These are phyloP conservation scores for Gadus macrocephalus DNA, from an alignment of 2,113 vertebrate genomes.

Conservation along the genomic window DNA sequence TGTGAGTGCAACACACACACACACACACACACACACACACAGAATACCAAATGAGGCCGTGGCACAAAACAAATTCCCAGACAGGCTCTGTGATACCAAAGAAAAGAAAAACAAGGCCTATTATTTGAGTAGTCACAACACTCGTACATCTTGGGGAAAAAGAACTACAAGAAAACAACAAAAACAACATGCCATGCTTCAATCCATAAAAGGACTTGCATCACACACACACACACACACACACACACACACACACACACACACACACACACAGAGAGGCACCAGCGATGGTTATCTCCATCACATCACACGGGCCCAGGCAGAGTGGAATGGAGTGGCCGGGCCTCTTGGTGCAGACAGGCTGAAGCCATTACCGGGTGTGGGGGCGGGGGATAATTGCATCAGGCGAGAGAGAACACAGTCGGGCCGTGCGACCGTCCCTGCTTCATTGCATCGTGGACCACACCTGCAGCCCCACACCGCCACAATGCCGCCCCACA, in stretches of 20 bases:
- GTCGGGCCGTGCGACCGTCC: conserved; percentile 48
- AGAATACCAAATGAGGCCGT: conserved; percentile 36
- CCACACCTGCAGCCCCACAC: too few relatives aligned
- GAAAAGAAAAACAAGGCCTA: conserved; percentile 33
- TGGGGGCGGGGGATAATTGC: conserved; percentile 42
- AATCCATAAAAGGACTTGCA: conserved; percentile 26
- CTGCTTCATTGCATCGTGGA: neutral
- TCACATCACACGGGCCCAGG: conserved; percentile 35
- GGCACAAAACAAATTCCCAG: conserved; percentile 57
- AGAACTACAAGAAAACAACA: conserved; percentile 6
- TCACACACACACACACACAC: conserved; percentile 1
- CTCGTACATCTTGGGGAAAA: conserved; percentile 28
- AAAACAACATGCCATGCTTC: conserved; percentile 39
- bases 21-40: conserved; percentile 34
- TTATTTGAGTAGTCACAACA: conserved; percentile 39
- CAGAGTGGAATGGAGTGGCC: conserved; percentile 38
- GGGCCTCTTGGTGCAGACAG: conserved; percentile 30
- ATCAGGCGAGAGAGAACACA: conserved; percentile 34
- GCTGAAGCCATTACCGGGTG: conserved; percentile 42
- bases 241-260: too few relatives aligned
- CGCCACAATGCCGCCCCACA: too few relatives aligned
- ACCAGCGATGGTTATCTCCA: conserved; percentile 30
- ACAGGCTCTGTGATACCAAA: conserved; percentile 48
- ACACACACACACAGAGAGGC: too few relatives aligned
- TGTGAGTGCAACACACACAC: conserved; percentile 13